A percentile compares a stretch with the other conserved stretches of the same genome.
Evolutionary conservation across 2,888 invertebrate genomes (phyloP).

Genomic region (Magallana nippona): DNA sequence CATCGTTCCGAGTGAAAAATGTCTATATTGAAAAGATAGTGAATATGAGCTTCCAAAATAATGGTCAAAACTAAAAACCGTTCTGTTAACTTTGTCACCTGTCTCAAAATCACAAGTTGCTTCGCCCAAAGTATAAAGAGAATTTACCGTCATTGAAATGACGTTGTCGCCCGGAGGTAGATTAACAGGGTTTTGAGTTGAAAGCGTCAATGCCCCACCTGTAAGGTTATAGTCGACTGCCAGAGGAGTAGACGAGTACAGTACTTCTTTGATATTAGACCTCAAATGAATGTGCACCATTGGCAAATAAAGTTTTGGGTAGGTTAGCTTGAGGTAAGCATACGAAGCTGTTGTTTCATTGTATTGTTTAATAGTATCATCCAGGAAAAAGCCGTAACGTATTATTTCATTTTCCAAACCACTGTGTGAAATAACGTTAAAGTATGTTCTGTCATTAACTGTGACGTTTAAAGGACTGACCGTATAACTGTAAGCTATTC

Average conservation of each 20-base stretch:
- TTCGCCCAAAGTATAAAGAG: not conserved
- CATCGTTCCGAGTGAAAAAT: not conserved
- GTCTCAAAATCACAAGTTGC: not conserved
- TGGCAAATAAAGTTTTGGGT: not conserved
- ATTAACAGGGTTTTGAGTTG: not conserved
- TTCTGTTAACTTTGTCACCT: slow-evolving; percentile 16
- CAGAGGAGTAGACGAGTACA: not conserved
- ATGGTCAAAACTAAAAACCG: not conserved
- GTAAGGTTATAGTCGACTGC: not conserved
- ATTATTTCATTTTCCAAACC: not conserved
- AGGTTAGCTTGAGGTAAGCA: not conserved
- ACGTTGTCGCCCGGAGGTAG: not conserved
- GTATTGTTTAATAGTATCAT: not conserved
- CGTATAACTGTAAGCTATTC: not conserved
- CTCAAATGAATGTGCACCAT: not conserved
- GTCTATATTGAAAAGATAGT: not conserved
- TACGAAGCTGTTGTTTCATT: not conserved
- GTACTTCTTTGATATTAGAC: not conserved
- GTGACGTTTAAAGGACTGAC: not conserved
- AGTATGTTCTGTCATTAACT: not conserved
- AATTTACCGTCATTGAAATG: not conserved
- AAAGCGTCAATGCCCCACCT: not conserved
- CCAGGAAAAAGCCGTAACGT: not conserved
- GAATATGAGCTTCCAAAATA: not conserved
- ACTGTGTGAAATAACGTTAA: not conserved